Percentiles rank a stretch among this genome's conserved stretches.
Evolutionary conservation across 2,888 invertebrate species (phyloP).

Genomic region (Orthosia gothica): DNA sequence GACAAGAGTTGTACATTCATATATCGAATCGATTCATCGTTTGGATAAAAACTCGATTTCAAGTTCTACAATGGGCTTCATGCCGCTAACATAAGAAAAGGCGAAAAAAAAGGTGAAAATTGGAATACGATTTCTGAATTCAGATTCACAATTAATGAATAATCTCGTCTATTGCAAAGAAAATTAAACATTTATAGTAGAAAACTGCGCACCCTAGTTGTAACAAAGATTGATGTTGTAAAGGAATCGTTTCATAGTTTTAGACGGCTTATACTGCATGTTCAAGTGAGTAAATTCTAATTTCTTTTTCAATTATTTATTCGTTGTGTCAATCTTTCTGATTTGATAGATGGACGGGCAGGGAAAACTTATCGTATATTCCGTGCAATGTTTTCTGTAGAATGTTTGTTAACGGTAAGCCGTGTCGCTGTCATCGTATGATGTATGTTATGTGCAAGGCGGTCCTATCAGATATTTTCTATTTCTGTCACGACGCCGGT

Average conservation of each 20-base stretch:
- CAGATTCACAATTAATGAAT: slow-evolving; percentile 17
- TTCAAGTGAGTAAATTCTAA: slow-evolving; percentile 6
- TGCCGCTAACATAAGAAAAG: not conserved
- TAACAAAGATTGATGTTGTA: slow-evolving; percentile 25
- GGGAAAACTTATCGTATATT: slow-evolving; percentile 55
- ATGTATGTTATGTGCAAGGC: slow-evolving; percentile 71
- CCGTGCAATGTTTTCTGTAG: not conserved
- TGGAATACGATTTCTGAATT: slow-evolving; percentile 7
- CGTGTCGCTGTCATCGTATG: slow-evolving; percentile 71
- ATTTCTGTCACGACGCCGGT: too few relatives aligned
- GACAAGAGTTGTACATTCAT: not conserved
- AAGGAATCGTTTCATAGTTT: not conserved
- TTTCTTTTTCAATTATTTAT: slow-evolving; percentile 42
- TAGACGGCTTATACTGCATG: not conserved
- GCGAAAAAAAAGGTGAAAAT: not conserved
- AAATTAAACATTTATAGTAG: slow-evolving; percentile 15
- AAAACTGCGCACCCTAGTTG: slow-evolving; percentile 1
- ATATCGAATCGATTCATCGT: slow-evolving; percentile 25
- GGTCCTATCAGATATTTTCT: too few relatives aligned
- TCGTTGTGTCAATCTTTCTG: slow-evolving; percentile 19
- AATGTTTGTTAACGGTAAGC: too few relatives aligned
- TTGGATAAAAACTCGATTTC: slow-evolving; percentile 5
- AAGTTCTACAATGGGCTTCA: not conserved
- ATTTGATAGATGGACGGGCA: slow-evolving; percentile 21
- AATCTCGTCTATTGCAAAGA: not conserved